phyloP scores from a whole-genome alignment of 2,888 invertebrate genomes.

The Habrosyne pyritoides region DNA sequence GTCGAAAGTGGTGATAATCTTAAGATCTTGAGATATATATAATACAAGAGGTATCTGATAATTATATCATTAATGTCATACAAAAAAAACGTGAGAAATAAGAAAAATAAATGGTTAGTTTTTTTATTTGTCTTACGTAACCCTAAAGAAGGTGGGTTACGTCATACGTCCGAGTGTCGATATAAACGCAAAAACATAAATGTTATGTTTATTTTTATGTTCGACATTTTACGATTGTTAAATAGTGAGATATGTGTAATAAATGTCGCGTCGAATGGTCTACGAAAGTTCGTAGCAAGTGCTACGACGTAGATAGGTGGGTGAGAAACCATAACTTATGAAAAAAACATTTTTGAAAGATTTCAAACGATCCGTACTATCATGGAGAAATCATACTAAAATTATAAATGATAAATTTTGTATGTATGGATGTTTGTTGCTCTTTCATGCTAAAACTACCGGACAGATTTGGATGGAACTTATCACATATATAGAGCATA shows the following conservation, averaged over 20 bases:
- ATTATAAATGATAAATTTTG: too few species aligned
- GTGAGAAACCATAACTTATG: conserved; percentile 17
- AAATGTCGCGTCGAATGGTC: conserved; percentile 43
- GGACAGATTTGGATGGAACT: too few species aligned
- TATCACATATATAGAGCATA: too few species aligned
- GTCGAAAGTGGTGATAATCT: too few species aligned
- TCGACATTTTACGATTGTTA: conserved; percentile 34
- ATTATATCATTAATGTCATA: not conserved
- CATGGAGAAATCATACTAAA: too few species aligned
- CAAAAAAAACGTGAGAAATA: not conserved
- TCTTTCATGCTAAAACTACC: too few species aligned
- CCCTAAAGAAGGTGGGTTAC: not conserved
- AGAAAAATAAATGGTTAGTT: not conserved
- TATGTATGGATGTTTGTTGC: too few species aligned
- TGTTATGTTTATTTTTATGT: conserved; percentile 33
- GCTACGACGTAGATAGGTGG: conserved; percentile 28
- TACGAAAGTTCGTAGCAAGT: conserved; percentile 49
- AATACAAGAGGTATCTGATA: too few species aligned
- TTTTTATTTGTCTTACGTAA: not conserved
- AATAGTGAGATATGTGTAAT: conserved; percentile 38
- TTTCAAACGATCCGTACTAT: too few species aligned
- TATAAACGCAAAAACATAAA: conserved; percentile 33
- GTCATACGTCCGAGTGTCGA: conserved; percentile 11
- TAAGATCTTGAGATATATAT: too few species aligned
- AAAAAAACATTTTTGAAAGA: not conserved